Base-by-base conservation (phyloP, 37 sponge, comb jelly and placozoan species). In the Crambe crambe region DNA sequence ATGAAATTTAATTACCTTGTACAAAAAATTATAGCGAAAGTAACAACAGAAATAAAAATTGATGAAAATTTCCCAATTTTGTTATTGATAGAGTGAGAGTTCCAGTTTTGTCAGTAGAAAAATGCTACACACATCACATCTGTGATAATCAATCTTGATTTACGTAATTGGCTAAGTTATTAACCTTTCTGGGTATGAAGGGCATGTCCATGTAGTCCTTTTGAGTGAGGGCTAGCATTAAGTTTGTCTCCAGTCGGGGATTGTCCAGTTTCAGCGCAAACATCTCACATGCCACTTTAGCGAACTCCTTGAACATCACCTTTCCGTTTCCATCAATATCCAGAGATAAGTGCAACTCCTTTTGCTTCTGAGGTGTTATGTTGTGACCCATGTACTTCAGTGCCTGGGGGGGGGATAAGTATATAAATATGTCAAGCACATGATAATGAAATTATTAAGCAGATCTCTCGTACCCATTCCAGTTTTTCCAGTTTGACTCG, bases 201-300 rank as follows among this genome's bases (percentile, higher is more conserved):
- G 87, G 84, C 20, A 87, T 42, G 1, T 91, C 92, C 51, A 83
- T 35, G 47, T 64, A 83, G 9, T 86, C 83, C 43, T 86, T 83
- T 17, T 83, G 87, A 34, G 80, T 83, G 47, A 87, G 76, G 2
- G 88, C 92, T 18, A 64, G 59, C 35, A 73, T 39, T 32, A 91
- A 72, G 37, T 64, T 74, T 8, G 61, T 76, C 34, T 91, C 84
- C 32, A 91, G 64, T 43, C 67, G 81, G 23, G 57, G 9, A 42
- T 60, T 72, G 12, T 87, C 92, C 51, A 83, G 17, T n/a, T 75
- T 56, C 61, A 91, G 87, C 12, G 84, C 79, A 83, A 91, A 91
- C 92, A 91, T 91, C 22, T 91, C 76, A 31, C 69, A 39, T 20
- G 79, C 87, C 47, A 87, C 37, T 0, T 83, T 72, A 2, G 80